Conservation (phyloP, 2,113 vertebrate genomes). For the Cairina moschata region DNA sequence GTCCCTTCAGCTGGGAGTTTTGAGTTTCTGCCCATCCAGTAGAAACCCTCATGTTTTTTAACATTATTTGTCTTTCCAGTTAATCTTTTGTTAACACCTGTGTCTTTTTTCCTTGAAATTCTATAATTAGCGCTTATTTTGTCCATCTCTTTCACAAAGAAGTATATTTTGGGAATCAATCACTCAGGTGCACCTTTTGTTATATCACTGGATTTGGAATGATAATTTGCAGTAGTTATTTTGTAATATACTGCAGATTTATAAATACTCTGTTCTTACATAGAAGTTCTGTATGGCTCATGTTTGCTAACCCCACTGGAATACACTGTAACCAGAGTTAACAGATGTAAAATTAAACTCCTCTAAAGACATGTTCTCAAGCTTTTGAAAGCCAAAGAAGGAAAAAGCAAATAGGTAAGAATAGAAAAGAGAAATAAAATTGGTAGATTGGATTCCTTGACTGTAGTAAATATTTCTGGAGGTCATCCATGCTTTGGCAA, state of each 20-base stretch:
- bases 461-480: neutral
- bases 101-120: neutral
- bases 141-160: conserved; percentile 18
- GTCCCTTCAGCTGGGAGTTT: neutral
- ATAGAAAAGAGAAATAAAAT: neutral
- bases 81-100: conserved; percentile 12
- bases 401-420: neutral
- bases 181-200: neutral
- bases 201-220: neutral
- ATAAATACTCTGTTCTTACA: neutral
- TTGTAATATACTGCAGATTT: neutral
- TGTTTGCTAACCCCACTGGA: neutral
- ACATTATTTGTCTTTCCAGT: neutral
- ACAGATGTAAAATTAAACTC: conserved; percentile 27
- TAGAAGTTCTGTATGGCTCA: neutral
- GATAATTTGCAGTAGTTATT: neutral
- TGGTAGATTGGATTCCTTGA: neutral
- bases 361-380: neutral
- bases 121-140: conserved; percentile 31
- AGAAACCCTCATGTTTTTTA: neutral
- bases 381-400: neutral
- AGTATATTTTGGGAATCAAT: neutral
- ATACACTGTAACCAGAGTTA: conserved; percentile 1
- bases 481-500: neutral
- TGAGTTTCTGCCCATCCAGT: conserved; percentile 21